A percentile compares a stretch with the other conserved stretches of the same genome.
phyloP scores from a whole-genome alignment of 2,888 invertebrate species.

The Mythimna impura region DNA sequence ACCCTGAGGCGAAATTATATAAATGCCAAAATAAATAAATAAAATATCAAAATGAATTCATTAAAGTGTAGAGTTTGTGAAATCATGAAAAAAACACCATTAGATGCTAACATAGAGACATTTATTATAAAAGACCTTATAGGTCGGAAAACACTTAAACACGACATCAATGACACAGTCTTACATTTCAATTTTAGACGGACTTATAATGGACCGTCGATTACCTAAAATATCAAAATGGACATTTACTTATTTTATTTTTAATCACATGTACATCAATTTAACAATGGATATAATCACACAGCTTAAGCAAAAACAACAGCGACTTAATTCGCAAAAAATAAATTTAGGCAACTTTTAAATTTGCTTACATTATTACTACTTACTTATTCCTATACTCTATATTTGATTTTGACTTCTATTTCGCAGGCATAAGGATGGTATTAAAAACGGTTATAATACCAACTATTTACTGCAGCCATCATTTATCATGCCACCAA shows the following conservation, averaged over 20 bases:
- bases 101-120: background rate
- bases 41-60: too few species aligned
- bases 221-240: background rate
- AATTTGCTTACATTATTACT: too few species aligned
- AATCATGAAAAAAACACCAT: background rate
- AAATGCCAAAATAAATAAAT: too few species aligned
- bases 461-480: too few species aligned
- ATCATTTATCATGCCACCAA: too few species aligned
- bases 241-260: background rate
- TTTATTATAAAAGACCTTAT: background rate
- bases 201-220: background rate
- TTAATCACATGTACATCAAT: background rate
- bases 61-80: background rate
- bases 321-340: background rate
- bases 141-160: conserved; percentile 2
- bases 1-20: too few species aligned
- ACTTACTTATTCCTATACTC: too few species aligned
- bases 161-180: conserved; percentile 9
- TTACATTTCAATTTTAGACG: background rate
- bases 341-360: background rate
- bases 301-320: background rate
- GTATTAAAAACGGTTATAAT: too few species aligned
- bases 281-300: background rate
- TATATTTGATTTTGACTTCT: too few species aligned
- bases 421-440: too few species aligned